Conservation (phyloP, 2,113 vertebrate species). For the Corythaixoides concolor region DNA sequence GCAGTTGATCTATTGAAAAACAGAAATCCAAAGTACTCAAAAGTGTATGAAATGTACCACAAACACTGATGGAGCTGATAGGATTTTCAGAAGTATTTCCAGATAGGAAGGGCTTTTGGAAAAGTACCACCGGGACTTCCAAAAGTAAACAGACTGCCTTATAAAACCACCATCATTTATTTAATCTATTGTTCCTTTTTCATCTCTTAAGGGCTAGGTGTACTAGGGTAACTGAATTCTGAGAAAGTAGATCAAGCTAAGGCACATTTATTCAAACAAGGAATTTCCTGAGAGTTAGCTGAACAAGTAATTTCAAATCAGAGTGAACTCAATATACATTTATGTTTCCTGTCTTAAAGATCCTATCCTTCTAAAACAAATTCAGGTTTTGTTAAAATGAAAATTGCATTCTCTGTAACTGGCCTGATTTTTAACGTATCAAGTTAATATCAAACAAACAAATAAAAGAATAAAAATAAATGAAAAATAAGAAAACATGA, state of each 20-base stretch:
- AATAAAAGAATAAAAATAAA: neutral
- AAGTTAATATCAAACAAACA: neutral
- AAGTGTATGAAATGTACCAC: neutral
- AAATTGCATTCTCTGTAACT: neutral
- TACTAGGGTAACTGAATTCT: neutral
- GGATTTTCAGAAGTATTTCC: neutral
- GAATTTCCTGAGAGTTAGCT: neutral
- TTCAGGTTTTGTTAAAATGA: neutral
- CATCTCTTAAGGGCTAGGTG: neutral
- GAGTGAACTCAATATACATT: neutral
- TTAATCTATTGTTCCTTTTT: neutral
- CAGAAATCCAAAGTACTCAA: neutral
- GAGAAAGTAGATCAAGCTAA: neutral
- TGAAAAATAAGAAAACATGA: neutral
- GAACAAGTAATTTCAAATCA: neutral
- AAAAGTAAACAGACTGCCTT: neutral
- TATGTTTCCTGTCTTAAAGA: neutral
- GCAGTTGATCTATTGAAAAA: neutral
- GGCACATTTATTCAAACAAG: neutral
- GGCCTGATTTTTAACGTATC: neutral
- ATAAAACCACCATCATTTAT: fast-evolving
- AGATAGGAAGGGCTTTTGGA: neutral
- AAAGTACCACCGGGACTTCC: neutral
- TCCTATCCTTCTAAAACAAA: neutral
- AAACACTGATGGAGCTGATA: neutral